Conservation (phyloP, 2,797 vertebrate genomes). For the Neomorphus geoffroyi region DNA sequence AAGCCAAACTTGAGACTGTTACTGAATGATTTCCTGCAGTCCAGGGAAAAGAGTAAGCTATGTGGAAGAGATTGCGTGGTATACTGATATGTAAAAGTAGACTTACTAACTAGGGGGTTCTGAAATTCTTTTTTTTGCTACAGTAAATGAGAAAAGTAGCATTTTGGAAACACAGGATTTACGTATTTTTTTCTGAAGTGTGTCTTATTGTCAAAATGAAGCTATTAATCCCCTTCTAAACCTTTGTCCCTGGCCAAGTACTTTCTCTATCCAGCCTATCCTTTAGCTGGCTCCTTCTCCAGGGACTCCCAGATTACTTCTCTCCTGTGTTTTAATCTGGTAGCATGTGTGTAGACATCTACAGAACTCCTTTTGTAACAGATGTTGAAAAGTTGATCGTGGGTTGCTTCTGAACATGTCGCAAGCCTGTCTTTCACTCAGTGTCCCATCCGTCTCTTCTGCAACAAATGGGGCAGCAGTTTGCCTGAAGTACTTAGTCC, state of each 20-base stretch:
- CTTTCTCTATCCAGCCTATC: slow-evolving; percentile 63
- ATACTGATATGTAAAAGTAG: background rate
- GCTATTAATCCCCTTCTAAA: slow-evolving; percentile 61
- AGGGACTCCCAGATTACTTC: slow-evolving; percentile 72
- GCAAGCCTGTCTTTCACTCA: background rate
- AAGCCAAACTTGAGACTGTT: slow-evolving; percentile 85
- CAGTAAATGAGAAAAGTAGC: slow-evolving; percentile 51
- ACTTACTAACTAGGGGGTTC: background rate
- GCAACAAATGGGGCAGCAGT: background rate
- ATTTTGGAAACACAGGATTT: slow-evolving; percentile 55
- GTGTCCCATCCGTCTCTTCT: background rate
- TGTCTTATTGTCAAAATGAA: slow-evolving; percentile 74
- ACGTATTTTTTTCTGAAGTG: slow-evolving; percentile 70
- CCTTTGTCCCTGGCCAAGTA: slow-evolving; percentile 57
- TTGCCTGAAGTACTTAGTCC: too few relatives aligned
- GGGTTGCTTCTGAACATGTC: background rate
- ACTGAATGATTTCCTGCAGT: slow-evolving; percentile 79
- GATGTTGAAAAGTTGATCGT: too few relatives aligned
- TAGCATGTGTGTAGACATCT: slow-evolving; percentile 56
- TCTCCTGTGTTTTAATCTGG: slow-evolving; percentile 72
- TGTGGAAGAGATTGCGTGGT: background rate
- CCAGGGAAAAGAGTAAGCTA: slow-evolving; percentile 78
- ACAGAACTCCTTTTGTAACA: slow-evolving; percentile 23
- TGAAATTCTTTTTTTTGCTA: background rate
- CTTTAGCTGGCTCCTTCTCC: slow-evolving; percentile 66